phyloP scores from a whole-genome alignment of 2,888 invertebrate species.

The Eurytoma adleriae region DNA sequence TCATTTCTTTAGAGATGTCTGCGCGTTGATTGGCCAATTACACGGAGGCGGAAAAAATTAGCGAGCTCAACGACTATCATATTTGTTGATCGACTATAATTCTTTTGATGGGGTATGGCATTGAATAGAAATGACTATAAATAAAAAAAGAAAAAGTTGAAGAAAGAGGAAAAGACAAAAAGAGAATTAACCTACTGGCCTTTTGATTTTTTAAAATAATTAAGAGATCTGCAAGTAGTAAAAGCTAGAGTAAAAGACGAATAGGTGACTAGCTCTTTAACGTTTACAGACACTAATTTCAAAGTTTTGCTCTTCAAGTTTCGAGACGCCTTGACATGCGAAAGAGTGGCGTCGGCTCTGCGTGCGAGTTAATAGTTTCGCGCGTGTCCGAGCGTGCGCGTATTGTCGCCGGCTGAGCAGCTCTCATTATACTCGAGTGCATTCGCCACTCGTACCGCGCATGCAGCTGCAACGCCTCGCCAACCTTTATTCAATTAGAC shows the following conservation, averaged over 20 bases:
- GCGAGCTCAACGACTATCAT: too few species aligned
- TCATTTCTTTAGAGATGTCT: background rate
- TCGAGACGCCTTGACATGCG: background rate
- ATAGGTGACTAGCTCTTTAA: too few species aligned
- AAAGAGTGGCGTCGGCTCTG: slow-evolving; percentile 4
- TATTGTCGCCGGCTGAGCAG: slow-evolving; percentile 31
- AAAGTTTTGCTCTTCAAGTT: slow-evolving; percentile 30
- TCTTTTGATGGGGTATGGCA: too few species aligned
- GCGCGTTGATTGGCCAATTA: slow-evolving; percentile 57
- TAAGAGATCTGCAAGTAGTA: too few species aligned
- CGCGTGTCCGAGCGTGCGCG: slow-evolving; percentile 23
- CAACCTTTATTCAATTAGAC: slow-evolving; percentile 22
- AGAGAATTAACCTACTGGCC: too few species aligned
- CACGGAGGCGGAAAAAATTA: slow-evolving; percentile 8
- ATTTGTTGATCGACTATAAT: too few species aligned
- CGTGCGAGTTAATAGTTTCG: slow-evolving; percentile 35
- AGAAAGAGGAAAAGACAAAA: too few species aligned
- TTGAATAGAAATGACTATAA: too few species aligned
- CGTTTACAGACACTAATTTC: slow-evolving; percentile 57
- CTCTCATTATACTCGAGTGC: slow-evolving; percentile 28
- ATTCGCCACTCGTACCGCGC: slow-evolving; percentile 9
- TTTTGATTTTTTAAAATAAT: too few species aligned
- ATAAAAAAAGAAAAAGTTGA: too few species aligned
- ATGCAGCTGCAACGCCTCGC: slow-evolving; percentile 9
- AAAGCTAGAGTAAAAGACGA: too few species aligned